A percentile compares a stretch with the other conserved stretches of the same genome.
phyloP scores from a whole-genome alignment of 2,888 invertebrate species.

The Harmothoe impar region DNA sequence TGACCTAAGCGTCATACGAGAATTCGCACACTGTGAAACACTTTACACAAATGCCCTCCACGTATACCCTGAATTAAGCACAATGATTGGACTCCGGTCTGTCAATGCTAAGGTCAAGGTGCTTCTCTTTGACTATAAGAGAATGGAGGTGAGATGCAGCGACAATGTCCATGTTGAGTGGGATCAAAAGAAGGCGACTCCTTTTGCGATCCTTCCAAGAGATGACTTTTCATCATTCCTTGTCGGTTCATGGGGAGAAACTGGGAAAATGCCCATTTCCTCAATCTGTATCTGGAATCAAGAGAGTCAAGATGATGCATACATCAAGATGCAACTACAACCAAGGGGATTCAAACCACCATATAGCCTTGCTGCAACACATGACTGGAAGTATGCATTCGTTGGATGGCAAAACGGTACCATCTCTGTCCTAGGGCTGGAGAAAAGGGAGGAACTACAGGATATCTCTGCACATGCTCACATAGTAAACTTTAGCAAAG shows the following conservation, averaged over 20 bases:
- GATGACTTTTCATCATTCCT: constrained; percentile 12
- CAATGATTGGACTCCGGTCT: constrained; percentile 21
- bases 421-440: constrained; percentile 61
- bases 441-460: not conserved
- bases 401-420: constrained; percentile 67
- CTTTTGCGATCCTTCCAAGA: constrained; percentile 46
- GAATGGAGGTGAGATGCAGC: not conserved
- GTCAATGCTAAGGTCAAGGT: not conserved
- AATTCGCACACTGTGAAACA: not conserved
- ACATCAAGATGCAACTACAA: not conserved
- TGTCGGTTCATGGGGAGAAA: constrained; percentile 22
- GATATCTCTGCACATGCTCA: constrained; percentile 64
- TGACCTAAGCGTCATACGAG: not conserved
- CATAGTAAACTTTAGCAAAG: constrained; percentile 43
- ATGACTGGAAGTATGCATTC: constrained; percentile 64
- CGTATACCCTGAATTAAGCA: not conserved
- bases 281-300: constrained; percentile 19
- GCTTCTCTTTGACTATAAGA: constrained; percentile 33
- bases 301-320: not conserved
- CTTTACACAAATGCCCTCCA: not conserved
- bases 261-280: not conserved
- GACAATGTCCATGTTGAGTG: not conserved
- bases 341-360: constrained; percentile 39
- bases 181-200: not conserved
- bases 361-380: constrained; percentile 12